Conservation (phyloP, 2,797 vertebrate genomes). For the Urosaurus nigricauda region DNA sequence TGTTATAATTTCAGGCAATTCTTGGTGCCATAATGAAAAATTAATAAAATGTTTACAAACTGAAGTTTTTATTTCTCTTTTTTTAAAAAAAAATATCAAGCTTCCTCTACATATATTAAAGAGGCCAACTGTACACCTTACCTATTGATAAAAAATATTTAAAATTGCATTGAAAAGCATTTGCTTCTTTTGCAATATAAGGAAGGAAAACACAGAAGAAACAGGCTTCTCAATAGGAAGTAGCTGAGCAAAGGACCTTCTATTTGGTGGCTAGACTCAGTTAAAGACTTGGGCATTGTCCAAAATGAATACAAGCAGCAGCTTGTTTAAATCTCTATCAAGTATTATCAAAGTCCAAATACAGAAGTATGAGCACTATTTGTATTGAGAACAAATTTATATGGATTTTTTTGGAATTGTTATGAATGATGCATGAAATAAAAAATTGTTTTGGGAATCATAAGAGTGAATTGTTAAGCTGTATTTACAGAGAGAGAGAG, state of each 20-base stretch:
- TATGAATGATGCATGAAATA: constrained; percentile 48
- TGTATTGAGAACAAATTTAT: constrained; percentile 30
- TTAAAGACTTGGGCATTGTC: constrained; percentile 28
- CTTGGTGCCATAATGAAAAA: not conserved
- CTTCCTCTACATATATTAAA: not conserved
- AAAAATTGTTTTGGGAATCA: constrained; percentile 23
- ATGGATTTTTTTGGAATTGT: constrained; percentile 9
- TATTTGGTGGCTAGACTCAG: not conserved
- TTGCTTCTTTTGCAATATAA: not conserved
- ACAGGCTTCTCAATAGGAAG: not conserved
- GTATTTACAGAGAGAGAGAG: constrained; percentile 23
- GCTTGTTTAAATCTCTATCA: constrained; percentile 32
- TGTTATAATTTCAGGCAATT: not conserved
- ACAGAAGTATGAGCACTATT: constrained; percentile 15
- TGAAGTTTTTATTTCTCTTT: not conserved
- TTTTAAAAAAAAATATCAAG: too few species aligned
- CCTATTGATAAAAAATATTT: not conserved
- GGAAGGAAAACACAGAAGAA: not conserved
- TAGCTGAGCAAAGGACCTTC: not conserved
- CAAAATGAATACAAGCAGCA: constrained; percentile 31
- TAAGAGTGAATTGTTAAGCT: not conserved
- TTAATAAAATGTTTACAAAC: not conserved
- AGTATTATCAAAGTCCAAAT: constrained; percentile 39
- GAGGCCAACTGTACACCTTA: not conserved
- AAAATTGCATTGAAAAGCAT: not conserved